Evolutionary conservation across 2,888 invertebrate species (phyloP).

Genomic region (Drosophila rubida): DNA sequence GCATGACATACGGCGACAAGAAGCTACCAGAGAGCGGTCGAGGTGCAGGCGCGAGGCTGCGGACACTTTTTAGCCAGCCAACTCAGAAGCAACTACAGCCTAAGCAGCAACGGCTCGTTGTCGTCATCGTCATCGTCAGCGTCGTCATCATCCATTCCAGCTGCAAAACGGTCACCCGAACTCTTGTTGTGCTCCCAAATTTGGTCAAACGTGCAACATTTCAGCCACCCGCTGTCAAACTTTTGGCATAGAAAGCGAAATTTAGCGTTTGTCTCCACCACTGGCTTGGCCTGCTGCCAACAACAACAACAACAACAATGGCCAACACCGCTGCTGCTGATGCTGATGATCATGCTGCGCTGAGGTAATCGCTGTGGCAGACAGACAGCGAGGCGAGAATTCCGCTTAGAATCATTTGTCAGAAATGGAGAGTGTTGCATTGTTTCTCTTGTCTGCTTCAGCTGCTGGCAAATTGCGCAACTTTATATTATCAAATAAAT

Average conservation of each 20-base stretch:
- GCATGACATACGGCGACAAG: constrained; percentile 79
- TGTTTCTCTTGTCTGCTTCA: background rate
- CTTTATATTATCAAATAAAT: too few species aligned
- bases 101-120: constrained; percentile 45
- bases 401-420: constrained; percentile 14
- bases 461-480: background rate
- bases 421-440: constrained; percentile 37
- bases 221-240: constrained; percentile 77
- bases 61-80: constrained; percentile 11
- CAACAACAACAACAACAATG: too few species aligned
- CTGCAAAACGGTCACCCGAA: constrained; percentile 51
- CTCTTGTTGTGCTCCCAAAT: constrained; percentile 62
- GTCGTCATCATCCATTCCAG: constrained; percentile 61
- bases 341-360: constrained; percentile 1
- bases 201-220: constrained; percentile 79
- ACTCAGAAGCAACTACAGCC: constrained; percentile 31
- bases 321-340: background rate
- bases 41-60: constrained; percentile 39
- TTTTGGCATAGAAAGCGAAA: constrained; percentile 77
- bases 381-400: constrained; percentile 26
- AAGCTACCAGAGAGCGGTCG: constrained; percentile 74
- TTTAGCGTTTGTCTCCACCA: constrained; percentile 37
- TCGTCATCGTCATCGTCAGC: constrained; percentile 57
- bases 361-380: constrained; percentile 65
- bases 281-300: constrained; percentile 14